Percentiles rank a stretch among this genome's conserved stretches.
Evolutionary conservation across 2,113 vertebrate genomes (phyloP).

Genomic region (Tragelaphus buxtoni): DNA sequence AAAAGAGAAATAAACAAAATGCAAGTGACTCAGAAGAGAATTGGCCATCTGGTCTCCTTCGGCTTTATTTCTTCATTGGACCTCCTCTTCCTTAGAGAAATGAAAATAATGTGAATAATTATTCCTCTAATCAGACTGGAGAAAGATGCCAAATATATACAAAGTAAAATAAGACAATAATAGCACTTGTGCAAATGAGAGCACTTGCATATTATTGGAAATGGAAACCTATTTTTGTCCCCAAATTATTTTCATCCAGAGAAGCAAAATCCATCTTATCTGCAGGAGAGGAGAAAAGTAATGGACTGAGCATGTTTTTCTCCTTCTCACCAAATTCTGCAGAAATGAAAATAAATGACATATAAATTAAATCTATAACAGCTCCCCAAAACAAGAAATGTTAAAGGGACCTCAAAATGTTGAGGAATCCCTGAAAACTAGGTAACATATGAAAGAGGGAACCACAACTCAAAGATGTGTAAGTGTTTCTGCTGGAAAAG

Average conservation of each 20-base stretch:
- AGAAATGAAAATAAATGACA: neutral
- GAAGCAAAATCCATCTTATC: neutral
- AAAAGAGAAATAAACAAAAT: conserved; percentile 39
- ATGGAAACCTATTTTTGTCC: neutral
- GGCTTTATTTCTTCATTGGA: neutral
- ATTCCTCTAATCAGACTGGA: neutral
- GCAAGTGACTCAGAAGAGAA: neutral
- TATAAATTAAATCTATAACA: neutral
- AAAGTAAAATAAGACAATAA: conserved; percentile 13
- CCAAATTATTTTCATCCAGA: neutral
- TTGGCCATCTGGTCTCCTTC: neutral
- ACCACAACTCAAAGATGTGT: neutral
- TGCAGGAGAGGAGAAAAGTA: neutral
- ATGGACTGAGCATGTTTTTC: neutral
- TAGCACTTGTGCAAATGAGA: neutral
- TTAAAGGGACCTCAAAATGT: neutral
- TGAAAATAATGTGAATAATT: neutral
- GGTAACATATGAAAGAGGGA: neutral
- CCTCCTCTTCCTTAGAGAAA: conserved; percentile 15
- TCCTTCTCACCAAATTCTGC: neutral
- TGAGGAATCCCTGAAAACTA: neutral
- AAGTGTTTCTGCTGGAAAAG: neutral
- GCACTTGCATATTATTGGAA: neutral
- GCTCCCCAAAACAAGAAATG: neutral
- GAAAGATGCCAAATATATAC: neutral